Percentiles rank a stretch among this genome's conserved stretches.
Conservation (phyloP, 2,888 invertebrate species). For the Helobdella robusta region DNA sequence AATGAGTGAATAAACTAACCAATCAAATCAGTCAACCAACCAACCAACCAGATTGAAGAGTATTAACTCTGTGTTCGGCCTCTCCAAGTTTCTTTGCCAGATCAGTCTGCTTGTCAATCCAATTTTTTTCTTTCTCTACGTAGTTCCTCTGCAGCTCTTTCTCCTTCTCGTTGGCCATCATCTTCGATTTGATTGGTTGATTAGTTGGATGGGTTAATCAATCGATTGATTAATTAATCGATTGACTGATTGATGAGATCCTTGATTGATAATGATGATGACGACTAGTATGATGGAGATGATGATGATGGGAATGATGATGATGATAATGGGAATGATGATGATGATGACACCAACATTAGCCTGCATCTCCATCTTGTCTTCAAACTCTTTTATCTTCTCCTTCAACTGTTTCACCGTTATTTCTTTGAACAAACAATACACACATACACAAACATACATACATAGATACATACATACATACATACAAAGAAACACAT, state of each 20-base stretch:
- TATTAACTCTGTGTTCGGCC: slow-evolving; percentile 48
- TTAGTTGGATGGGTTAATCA: not conserved
- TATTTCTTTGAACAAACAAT: slow-evolving; percentile 46
- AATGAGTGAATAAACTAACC: not conserved
- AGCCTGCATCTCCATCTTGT: slow-evolving; percentile 49
- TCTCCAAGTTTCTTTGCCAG: slow-evolving; percentile 50
- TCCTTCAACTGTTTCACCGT: slow-evolving; percentile 54
- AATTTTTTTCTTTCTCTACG: slow-evolving; percentile 49
- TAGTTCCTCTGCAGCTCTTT: slow-evolving; percentile 45
- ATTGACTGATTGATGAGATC: not conserved
- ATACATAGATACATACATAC: not conserved
- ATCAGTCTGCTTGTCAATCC: slow-evolving; percentile 47
- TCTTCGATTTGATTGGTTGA: slow-evolving; percentile 36
- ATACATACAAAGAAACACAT: not conserved
- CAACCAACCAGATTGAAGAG: slow-evolving; percentile 43
- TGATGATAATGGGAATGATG: slow-evolving; percentile 20
- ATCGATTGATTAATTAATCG: not conserved
- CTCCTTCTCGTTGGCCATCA: slow-evolving; percentile 46
- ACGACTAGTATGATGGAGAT: slow-evolving; percentile 23
- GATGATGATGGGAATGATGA: slow-evolving; percentile 25
- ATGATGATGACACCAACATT: slow-evolving; percentile 40
- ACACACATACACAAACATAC: not conserved
- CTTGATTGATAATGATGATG: slow-evolving; percentile 7
- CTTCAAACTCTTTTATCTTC: slow-evolving; percentile 51
- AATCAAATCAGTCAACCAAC: not conserved